Conservation (phyloP, 2,797 vertebrate species). For the Chaetophractus vellerosus region DNA sequence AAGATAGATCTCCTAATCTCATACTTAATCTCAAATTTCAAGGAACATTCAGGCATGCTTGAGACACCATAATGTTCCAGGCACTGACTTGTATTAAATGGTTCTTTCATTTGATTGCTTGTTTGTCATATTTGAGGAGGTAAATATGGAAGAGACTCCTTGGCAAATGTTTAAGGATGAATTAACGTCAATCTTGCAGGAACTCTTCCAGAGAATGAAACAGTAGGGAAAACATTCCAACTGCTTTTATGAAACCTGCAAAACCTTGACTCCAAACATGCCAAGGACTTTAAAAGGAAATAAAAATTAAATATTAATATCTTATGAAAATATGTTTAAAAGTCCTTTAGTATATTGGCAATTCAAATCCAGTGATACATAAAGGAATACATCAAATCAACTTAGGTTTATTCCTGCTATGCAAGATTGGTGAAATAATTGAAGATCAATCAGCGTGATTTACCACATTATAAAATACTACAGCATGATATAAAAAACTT, state of each 20-base stretch:
- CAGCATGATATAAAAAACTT: neutral
- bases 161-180: neutral
- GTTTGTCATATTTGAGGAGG: neutral
- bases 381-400: neutral
- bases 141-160: constrained; percentile 16
- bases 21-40: neutral
- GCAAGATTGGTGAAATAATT: constrained; percentile 30
- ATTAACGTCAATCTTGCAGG: neutral
- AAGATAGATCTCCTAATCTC: neutral
- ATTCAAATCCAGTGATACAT: constrained; percentile 7
- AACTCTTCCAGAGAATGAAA: constrained; percentile 43
- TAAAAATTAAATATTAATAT: constrained; percentile 25
- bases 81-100: neutral
- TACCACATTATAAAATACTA: neutral
- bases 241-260: neutral
- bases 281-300: neutral
- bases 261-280: neutral
- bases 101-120: neutral
- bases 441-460: neutral
- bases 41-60: constrained; percentile 8
- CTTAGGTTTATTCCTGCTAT: neutral
- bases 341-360: neutral
- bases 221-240: neutral
- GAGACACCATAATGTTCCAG: neutral
- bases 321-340: neutral